These are phyloP conservation scores for Lethrus apterus DNA, from an alignment of 1,140 invertebrate genomes.

Conservation along the genomic window DNA sequence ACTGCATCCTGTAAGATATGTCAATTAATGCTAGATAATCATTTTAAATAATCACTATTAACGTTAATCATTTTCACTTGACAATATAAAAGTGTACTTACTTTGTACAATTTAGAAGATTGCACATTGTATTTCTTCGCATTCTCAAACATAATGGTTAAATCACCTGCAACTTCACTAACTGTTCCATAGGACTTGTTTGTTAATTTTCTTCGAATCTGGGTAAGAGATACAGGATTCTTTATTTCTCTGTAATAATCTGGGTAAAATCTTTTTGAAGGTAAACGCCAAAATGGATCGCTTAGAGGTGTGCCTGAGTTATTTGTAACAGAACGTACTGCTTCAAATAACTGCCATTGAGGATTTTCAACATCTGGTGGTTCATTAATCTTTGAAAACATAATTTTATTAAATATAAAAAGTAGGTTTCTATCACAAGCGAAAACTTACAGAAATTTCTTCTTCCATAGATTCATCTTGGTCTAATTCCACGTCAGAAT, in stretches of 20 bases:
- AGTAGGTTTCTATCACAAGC: background rate
- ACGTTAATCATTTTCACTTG: too few relatives aligned
- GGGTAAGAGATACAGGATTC: constrained; percentile 87
- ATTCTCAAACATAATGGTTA: constrained; percentile 99
- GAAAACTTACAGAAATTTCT: constrained; percentile 11
- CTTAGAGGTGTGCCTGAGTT: constrained; percentile 55
- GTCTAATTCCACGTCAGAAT: constrained; percentile 37
- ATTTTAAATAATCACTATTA: too few relatives aligned
- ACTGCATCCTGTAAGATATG: constrained; percentile 60
- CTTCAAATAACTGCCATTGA: constrained; percentile 48
- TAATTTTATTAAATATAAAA: background rate
- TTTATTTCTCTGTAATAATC: constrained; percentile 98
- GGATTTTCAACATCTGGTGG: constrained; percentile 41
- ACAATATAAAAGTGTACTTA: constrained; percentile 34
- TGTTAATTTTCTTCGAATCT: constrained; percentile 88
- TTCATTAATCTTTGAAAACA: constrained; percentile 5
- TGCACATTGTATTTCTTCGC: constrained; percentile 90
- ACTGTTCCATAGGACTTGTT: constrained; percentile 78
- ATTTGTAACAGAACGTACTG: constrained; percentile 41
- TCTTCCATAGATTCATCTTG: constrained; percentile 37
- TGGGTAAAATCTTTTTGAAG: constrained; percentile 82
- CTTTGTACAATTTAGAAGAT: constrained; percentile 81
- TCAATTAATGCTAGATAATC: constrained; percentile 14
- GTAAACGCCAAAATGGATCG: constrained; percentile 89
- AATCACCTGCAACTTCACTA: constrained; percentile 85